Conservation (phyloP, 2,113 vertebrate genomes). For the Petrocephalus zakoni region DNA sequence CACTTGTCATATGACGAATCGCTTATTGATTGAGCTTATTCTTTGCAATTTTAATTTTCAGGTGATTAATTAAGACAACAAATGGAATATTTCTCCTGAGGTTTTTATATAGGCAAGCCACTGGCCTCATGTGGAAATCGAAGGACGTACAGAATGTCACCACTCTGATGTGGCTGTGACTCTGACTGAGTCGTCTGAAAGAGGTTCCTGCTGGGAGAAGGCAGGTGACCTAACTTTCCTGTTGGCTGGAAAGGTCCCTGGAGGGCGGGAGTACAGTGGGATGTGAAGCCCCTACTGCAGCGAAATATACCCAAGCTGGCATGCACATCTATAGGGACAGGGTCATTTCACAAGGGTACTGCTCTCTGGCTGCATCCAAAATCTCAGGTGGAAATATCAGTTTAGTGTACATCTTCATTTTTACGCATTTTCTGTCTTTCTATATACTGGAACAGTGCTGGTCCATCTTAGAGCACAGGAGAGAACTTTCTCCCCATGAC, state of each 20-base stretch:
- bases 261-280: slow-evolving; percentile 20
- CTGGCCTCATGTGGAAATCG: neutral
- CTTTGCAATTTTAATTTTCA: neutral
- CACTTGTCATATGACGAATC: neutral
- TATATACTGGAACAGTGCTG: neutral
- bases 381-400: neutral
- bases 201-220: slow-evolving; percentile 28
- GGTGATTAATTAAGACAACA: neutral
- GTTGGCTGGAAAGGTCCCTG: slow-evolving; percentile 31
- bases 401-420: neutral
- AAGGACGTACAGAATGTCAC: slow-evolving; percentile 26
- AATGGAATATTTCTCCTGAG: neutral
- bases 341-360: neutral
- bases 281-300: slow-evolving; percentile 18
- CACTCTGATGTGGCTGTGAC: neutral
- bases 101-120: neutral
- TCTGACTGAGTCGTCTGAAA: neutral
- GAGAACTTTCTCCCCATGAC: neutral
- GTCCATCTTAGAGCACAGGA: neutral
- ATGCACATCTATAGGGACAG: neutral
- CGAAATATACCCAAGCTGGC: neutral
- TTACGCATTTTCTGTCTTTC: neutral
- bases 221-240: slow-evolving; percentile 28
- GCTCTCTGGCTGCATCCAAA: neutral
- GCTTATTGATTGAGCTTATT: neutral